A percentile compares a stretch with the other conserved stretches of the same genome.
Conservation (phyloP, 2,797 vertebrate species). For the Phrynocephalus guinanensis region DNA sequence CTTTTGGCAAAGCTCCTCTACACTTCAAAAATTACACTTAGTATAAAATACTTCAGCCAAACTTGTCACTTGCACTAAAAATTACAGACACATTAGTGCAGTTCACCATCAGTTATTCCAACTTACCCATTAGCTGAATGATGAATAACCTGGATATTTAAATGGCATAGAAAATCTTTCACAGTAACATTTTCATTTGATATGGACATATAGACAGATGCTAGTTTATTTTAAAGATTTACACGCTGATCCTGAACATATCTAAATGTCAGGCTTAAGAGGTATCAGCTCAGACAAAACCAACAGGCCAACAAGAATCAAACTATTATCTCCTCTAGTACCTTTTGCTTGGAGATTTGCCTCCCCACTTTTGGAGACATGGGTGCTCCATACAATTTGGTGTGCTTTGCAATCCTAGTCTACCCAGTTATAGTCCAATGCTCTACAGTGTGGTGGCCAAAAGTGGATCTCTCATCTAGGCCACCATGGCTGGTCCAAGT, state of each 20-base stretch:
- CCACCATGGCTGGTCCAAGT: neutral
- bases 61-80: constrained; percentile 44
- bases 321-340: no score
- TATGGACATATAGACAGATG: neutral
- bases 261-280: neutral
- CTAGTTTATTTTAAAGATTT: neutral
- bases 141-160: constrained; percentile 56
- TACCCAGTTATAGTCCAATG: neutral
- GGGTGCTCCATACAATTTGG: no score
- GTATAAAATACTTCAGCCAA: constrained; percentile 37
- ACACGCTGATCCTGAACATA: neutral
- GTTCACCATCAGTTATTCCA: constrained; percentile 51
- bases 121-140: constrained; percentile 60
- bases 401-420: no score
- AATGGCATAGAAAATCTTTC: constrained; percentile 54
- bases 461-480: neutral
- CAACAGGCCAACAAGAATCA: no score
- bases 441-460: neutral
- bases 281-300: no score
- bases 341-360: no score
- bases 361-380: no score
- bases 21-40: constrained; percentile 52
- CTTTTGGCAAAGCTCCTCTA: constrained; percentile 44
- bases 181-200: constrained; percentile 58
- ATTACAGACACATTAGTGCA: constrained; percentile 44